A percentile compares a stretch with the other conserved stretches of the same genome.
phyloP scores from a whole-genome alignment of 2,113 vertebrate species.

The Chunga burmeisteri region DNA sequence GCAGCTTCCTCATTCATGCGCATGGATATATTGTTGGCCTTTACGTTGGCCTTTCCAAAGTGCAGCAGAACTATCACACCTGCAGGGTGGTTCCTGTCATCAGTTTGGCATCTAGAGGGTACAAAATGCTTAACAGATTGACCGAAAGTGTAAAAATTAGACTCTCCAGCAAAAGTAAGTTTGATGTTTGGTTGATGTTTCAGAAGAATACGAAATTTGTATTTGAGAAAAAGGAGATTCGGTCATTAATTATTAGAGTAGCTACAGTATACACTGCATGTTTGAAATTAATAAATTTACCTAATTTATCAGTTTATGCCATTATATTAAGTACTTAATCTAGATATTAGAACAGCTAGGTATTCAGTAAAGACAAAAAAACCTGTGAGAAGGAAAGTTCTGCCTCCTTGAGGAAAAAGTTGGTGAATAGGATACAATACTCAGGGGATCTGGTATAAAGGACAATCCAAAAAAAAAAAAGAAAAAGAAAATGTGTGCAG shows the following conservation, averaged over 20 bases:
- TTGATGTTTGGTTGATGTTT: background rate
- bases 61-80: background rate
- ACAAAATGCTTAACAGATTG: background rate
- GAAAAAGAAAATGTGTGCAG: background rate
- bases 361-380: background rate
- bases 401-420: background rate
- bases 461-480: background rate
- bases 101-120: background rate
- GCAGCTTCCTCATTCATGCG: background rate
- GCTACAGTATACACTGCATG: background rate
- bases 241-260: background rate
- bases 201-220: background rate
- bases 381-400: background rate
- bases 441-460: background rate
- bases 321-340: background rate
- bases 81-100: background rate
- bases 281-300: background rate
- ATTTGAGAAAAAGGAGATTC: background rate
- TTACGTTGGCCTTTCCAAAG: background rate
- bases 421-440: background rate
- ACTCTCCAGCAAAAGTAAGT: background rate
- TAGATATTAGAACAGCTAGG: background rate
- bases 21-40: accelerated
- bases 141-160: background rate
- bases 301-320: background rate